Base-by-base conservation (phyloP, 2,113 vertebrate genomes). In the Toxostoma redivivum region DNA sequence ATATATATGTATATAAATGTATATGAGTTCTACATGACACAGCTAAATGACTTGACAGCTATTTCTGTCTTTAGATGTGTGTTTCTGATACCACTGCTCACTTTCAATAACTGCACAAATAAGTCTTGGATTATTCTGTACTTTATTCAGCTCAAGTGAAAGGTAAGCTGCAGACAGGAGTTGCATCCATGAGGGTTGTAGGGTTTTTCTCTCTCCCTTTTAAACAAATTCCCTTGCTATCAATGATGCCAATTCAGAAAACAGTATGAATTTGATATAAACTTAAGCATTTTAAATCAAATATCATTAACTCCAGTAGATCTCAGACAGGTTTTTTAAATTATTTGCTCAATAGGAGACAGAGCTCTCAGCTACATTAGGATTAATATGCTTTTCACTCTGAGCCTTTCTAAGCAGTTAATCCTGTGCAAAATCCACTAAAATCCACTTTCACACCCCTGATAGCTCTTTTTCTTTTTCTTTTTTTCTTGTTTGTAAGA, bases 391-490 rank as follows among this genome's bases (percentile, higher is more conserved):
- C 37, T 70, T 86, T 95, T 80, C 51, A 35, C 47, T 84, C 54
- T 60, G 54, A 78, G 74, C 77, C 23, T 92, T 88, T 81, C 27
- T 65, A 66, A 82, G 65, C 4, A 4, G 25, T 69, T 93, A 69
- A 92, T 90, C 45, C 69, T 85, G n/a, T 51, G 72, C 53, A 87
- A 94, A 91, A 95, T 60, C 51, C 44, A 66, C 23, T 27, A 87
- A 94, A 91, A 95, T 60, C 51, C 44, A 66, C 23, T 27, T 89
- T 89, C 37, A 33, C 14, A n/a, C 42, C 70, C 67, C n/a, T 66
- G 51, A 44, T 67, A 79, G 77, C 30, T 30, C 16, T 38, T 57
- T 24, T 21, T 45, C 5, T 10, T 20, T 53, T 33, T 22, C 12
- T 60, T 37, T 83, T 74, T 35, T 28, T 15, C 33, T 81, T 89